Base-by-base conservation (phyloP, 1,140 invertebrate genomes). In the Drosophila kikkawai region DNA sequence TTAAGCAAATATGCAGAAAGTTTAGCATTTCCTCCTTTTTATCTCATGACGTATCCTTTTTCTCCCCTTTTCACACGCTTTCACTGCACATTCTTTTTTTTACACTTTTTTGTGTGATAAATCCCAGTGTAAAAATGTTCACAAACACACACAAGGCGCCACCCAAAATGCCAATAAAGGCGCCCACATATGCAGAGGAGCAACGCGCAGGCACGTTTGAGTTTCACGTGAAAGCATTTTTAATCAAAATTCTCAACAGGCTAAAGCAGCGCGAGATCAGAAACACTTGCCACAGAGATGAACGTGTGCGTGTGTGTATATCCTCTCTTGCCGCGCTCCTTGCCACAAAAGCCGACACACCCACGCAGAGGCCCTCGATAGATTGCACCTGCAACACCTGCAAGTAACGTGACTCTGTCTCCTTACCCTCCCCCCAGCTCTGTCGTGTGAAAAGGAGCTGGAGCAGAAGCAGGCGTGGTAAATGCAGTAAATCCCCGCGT, bases 241-340 rank as follows among this genome's bases (percentile, higher is more conserved):
- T 88, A 88, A 88, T 88, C 84, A 88, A 88, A 88, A 88, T 88
- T 88, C 84, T 87, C 85, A 88, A 90, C 84, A 88, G 84, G 80
- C 84, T 84, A 90, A 88, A 88, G 85, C 74, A 90, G 74, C 84
- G 80, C 85, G 84, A 88, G 84, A 88, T 88, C 84, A 88, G 83
- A 88, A 88, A 88, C 84, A 88, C 84, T 88, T 88, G 84, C 84
- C 86, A 70, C 83, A 59, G 64, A 61, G 70, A 81, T 76, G 65
- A 39, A 56, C 67, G 75, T 70, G 58, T 70, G 55, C 53, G 55
- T 67, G 48, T 67, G 48, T 60, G 50, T 61, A 41, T 41, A 53
- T 61, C 42, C 67, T 41, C 70, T 64, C 79, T 68, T 80, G 86
- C 75, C 69, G 76, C 69, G 73, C 83, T 78, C 67, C 73, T 75